Evolutionary conservation across 1,140 invertebrate genomes (phyloP).

Genomic region (Drosophila equinoxialis): DNA sequence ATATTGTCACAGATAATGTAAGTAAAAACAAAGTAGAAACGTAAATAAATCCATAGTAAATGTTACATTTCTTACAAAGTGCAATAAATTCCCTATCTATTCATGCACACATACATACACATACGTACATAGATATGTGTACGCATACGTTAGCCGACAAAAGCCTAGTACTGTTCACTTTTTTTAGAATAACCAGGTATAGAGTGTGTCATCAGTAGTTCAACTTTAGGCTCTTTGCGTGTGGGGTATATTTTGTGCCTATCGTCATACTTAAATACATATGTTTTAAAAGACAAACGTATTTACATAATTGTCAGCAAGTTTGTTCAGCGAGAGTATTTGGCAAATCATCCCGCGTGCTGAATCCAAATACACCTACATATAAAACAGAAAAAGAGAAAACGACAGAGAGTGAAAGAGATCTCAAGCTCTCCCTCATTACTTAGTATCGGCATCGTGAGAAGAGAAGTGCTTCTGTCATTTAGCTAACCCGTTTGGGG

Average conservation of each 20-base stretch:
- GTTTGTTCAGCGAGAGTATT: slow-evolving; percentile 1
- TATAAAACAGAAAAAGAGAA: slow-evolving; percentile 25
- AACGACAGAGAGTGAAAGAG: slow-evolving; percentile 25
- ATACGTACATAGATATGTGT: neutral
- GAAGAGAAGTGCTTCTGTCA: slow-evolving; percentile 23
- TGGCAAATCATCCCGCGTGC: slow-evolving; percentile 2
- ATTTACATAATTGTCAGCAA: slow-evolving; percentile 12
- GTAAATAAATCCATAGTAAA: neutral
- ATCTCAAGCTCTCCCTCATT: slow-evolving; percentile 6
- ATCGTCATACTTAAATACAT: neutral
- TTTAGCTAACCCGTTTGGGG: slow-evolving; percentile 24
- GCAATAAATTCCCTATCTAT: neutral
- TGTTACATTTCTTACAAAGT: neutral
- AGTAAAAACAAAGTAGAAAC: slow-evolving; percentile 22
- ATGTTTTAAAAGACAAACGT: neutral
- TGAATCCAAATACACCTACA: slow-evolving; percentile 11
- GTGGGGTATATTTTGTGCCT: neutral
- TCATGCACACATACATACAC: neutral
- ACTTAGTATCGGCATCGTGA: slow-evolving; percentile 35
- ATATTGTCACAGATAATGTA: slow-evolving; percentile 38
- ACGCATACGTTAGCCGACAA: neutral
- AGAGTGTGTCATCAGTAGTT: slow-evolving; percentile 6
- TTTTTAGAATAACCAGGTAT: neutral
- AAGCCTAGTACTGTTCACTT: slow-evolving; percentile 8
- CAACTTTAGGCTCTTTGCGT: neutral